Evolutionary conservation across 2,113 vertebrate species (phyloP).

Genomic region (Saimiri boliviensis): DNA sequence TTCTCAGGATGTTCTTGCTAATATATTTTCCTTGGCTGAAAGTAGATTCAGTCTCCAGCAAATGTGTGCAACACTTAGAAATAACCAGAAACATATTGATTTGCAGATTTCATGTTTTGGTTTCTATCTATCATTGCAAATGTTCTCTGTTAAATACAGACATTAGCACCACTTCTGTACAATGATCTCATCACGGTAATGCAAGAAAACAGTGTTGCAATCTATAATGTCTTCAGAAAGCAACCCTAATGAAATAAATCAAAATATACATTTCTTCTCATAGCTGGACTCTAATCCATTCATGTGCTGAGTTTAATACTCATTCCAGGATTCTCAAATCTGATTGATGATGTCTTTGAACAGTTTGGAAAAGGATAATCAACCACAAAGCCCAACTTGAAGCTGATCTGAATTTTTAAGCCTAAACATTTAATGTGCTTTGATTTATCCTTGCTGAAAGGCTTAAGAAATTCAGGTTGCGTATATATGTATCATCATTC

Average conservation of each 20-base stretch:
- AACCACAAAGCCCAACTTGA: constrained; percentile 53
- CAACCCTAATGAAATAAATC: constrained; percentile 56
- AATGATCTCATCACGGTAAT: constrained; percentile 20
- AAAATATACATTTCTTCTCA: constrained; percentile 45
- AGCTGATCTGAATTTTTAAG: constrained; percentile 49
- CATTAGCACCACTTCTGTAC: background rate
- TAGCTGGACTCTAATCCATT: constrained; percentile 31
- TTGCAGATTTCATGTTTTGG: constrained; percentile 15
- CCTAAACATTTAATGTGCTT: constrained; percentile 50
- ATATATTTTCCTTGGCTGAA: constrained; percentile 29
- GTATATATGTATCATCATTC: constrained; percentile 9
- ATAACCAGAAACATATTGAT: constrained; percentile 24
- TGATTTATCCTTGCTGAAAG: constrained; percentile 56
- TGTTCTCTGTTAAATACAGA: background rate
- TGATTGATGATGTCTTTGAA: constrained; percentile 64
- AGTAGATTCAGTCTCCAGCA: background rate
- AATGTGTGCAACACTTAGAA: background rate
- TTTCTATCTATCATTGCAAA: background rate
- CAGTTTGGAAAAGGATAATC: constrained; percentile 65
- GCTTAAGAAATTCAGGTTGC: constrained; percentile 47
- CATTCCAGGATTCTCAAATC: constrained; percentile 26
- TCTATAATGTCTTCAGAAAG: constrained; percentile 37
- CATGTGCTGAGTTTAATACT: constrained; percentile 48
- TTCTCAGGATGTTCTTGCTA: constrained; percentile 19
- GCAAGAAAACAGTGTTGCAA: background rate